phyloP scores from a whole-genome alignment of 2,113 vertebrate genomes.

The Phainopepla nitens region DNA sequence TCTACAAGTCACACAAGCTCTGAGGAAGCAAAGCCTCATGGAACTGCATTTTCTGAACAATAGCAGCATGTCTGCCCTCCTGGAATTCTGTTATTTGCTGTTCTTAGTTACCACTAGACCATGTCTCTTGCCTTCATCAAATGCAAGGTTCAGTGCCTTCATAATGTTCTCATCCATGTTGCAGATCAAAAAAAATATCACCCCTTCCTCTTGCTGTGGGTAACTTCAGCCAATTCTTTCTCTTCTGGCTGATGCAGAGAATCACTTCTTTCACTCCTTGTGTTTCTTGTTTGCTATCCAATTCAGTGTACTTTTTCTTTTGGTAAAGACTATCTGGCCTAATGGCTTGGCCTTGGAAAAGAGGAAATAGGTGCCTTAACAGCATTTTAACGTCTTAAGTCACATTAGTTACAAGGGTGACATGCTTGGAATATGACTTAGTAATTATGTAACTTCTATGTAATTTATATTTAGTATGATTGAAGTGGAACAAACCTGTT shows the following conservation, averaged over 20 bases:
- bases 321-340: not conserved
- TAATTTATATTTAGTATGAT: not conserved
- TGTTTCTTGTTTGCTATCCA: not conserved
- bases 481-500: not conserved
- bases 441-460: not conserved
- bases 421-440: not conserved
- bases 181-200: not conserved
- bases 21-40: not conserved
- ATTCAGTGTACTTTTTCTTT: not conserved
- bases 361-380: not conserved
- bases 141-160: not conserved
- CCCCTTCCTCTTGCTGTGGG: not conserved
- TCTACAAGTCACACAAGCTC: not conserved
- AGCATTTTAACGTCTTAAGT: not conserved
- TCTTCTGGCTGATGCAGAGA: not conserved
- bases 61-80: not conserved
- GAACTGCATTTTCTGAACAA: not conserved
- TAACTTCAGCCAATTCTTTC: not conserved
- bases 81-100: not conserved
- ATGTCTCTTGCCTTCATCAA: not conserved
- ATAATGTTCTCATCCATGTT: not conserved
- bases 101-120: not conserved
- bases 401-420: not conserved
- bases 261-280: not conserved
- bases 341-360: not conserved